Conservation (phyloP, 2,113 vertebrate genomes). For the Scortum barcoo region DNA sequence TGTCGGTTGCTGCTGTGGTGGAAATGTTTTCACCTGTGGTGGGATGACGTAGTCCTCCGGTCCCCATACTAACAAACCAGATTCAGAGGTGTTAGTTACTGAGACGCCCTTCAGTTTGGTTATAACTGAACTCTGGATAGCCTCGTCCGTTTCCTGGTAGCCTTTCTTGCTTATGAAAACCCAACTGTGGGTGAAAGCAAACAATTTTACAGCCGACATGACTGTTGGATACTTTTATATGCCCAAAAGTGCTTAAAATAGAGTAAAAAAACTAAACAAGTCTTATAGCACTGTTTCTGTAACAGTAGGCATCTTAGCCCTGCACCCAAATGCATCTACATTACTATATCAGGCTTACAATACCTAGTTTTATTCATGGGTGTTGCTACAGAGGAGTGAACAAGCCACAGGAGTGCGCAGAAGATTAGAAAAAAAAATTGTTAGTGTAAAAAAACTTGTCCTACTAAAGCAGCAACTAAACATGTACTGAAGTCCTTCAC, state of each 20-base stretch:
- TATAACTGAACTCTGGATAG: slow-evolving; percentile 91
- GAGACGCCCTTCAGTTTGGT: slow-evolving; percentile 94
- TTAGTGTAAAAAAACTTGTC: background rate
- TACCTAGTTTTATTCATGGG: background rate
- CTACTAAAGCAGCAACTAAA: background rate
- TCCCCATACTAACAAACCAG: slow-evolving; percentile 90
- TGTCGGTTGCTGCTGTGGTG: background rate
- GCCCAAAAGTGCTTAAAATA: too few species aligned
- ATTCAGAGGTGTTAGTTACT: slow-evolving; percentile 87
- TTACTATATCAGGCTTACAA: background rate
- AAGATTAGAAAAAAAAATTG: background rate
- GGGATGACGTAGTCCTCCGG: slow-evolving; percentile 94
- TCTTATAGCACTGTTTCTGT: too few species aligned
- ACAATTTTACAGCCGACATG: background rate
- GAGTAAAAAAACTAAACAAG: too few species aligned
- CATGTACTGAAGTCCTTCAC: background rate
- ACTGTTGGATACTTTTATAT: too few species aligned
- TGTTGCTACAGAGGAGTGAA: background rate
- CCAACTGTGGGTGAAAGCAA: slow-evolving; percentile 85
- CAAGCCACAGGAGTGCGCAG: background rate
- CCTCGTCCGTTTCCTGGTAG: slow-evolving; percentile 91
- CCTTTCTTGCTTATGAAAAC: slow-evolving; percentile 93
- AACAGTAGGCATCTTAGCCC: too few species aligned
- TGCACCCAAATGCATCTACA: too few species aligned
- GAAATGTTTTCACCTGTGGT: slow-evolving; percentile 86